Evolutionary conservation across 1,140 invertebrate genomes (phyloP), one percentile per base, ranked within the genome.

Genomic region (Mercenaria mercenaria): DNA sequence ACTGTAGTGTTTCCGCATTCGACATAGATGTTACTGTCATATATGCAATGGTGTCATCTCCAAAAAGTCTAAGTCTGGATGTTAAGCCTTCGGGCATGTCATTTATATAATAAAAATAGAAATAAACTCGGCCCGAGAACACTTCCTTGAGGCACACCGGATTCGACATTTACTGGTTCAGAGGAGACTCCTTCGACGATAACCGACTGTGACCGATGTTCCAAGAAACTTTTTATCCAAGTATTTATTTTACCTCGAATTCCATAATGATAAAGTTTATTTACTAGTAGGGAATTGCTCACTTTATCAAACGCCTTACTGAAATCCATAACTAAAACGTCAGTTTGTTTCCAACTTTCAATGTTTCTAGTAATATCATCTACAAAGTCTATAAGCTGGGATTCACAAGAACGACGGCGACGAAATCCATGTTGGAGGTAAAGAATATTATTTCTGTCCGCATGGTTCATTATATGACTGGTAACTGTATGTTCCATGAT

Each of bases 81-180:
- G 29, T 29, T 0, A 84, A 56, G 34, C 43, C 43, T 2, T 84
- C n/a, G 41, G 52, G 84, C 0, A 90, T 61, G 67, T 91, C 90
- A 59, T 87, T 90, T 10, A 90, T 90, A 61, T 91, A 91, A 18
- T n/a, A 39, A 84, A 39, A 56, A 72, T 1, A 90, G 26, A 47
- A 92, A 92, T 3, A 92, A 76, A 18, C 67, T 72, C 4, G 86
- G 92, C 0, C 91, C 88, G 18, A 92, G 67, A 0, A 91, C 89
- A 1, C 52, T 83, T 18, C 92, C 91, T 61, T 88, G 85, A 3
- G 91, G 91, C 23, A 90, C 88, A 13, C 88, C 88, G 18, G 88
- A 90, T 32, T 83, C 79, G 4, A 92, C 87, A 29, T 29, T 4
- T 18, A 80, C 82, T 59, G 43, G 23, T 18, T 64, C 18, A n/a